phyloP scores from a whole-genome alignment of 1,140 invertebrate species.

The Mycetomoellerius zeteki region DNA sequence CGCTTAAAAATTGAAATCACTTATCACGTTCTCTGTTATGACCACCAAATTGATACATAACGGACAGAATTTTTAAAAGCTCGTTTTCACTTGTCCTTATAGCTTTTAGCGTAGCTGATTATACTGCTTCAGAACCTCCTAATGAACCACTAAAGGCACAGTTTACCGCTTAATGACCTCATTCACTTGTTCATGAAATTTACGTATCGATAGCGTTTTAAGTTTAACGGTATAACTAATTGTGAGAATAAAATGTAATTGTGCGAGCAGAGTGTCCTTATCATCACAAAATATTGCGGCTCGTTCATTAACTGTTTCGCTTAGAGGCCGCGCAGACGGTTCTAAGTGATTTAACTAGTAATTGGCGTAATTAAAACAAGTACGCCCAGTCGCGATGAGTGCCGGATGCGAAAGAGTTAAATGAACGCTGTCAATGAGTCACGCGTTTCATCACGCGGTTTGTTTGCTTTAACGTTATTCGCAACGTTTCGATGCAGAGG shows the following conservation, averaged over 20 bases:
- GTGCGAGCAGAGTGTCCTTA: neutral
- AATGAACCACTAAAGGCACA: too few species aligned
- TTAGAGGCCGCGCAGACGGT: neutral
- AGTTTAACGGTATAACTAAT: neutral
- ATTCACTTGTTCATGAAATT: too few species aligned
- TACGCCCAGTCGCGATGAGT: neutral
- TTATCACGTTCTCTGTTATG: too few species aligned
- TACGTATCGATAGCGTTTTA: too few species aligned
- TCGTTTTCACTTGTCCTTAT: too few species aligned
- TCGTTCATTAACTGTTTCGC: neutral
- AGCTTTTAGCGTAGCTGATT: too few species aligned
- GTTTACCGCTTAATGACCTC: too few species aligned
- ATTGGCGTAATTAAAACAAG: slow-evolving; percentile 22
- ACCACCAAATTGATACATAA: too few species aligned
- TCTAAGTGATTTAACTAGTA: neutral
- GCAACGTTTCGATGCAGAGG: neutral
- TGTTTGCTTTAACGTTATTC: slow-evolving; percentile 20
- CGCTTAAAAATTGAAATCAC: too few species aligned
- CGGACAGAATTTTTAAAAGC: too few species aligned
- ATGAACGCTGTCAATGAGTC: neutral
- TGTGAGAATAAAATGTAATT: neutral
- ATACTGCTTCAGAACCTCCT: too few species aligned
- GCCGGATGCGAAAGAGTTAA: slow-evolving; percentile 22
- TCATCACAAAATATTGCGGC: neutral
- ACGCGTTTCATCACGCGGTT: neutral